These are phyloP conservation scores for Zaprionus ghesquierei DNA, from an alignment of 1,140 invertebrate genomes.

Conservation along the genomic window DNA sequence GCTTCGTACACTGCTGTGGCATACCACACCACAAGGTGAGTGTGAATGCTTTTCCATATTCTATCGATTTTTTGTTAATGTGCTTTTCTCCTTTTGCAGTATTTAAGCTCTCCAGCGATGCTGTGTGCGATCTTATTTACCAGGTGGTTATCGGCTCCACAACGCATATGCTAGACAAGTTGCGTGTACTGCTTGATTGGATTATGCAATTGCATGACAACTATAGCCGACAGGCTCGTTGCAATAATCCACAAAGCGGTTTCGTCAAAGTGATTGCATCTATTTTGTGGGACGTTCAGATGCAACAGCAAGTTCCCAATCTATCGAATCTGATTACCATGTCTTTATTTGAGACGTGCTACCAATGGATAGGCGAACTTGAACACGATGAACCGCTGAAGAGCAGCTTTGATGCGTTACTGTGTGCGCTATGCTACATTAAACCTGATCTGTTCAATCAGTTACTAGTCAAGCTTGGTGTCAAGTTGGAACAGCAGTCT, in stretches of 20 bases:
- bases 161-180: slow-evolving; percentile 83
- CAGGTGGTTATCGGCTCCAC: slow-evolving; percentile 87
- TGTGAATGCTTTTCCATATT: background rate
- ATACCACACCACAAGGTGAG: slow-evolving; percentile 82
- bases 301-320: slow-evolving; percentile 85
- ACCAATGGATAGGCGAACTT: slow-evolving; percentile 89
- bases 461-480: slow-evolving; percentile 89
- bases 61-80: background rate
- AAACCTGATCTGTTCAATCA: slow-evolving; percentile 89
- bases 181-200: slow-evolving; percentile 75
- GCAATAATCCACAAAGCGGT: slow-evolving; percentile 80
- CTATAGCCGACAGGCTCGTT: slow-evolving; percentile 63
- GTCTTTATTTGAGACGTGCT: slow-evolving; percentile 89
- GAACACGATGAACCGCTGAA: slow-evolving; percentile 88
- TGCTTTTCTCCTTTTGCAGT: slow-evolving; percentile 33
- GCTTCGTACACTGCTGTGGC: slow-evolving; percentile 86
- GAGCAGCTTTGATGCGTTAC: slow-evolving; percentile 87
- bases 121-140: slow-evolving; percentile 91
- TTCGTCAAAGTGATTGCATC: slow-evolving; percentile 87
- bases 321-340: slow-evolving; percentile 87
- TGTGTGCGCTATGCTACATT: slow-evolving; percentile 93
- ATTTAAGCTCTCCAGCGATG: slow-evolving; percentile 84
- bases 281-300: slow-evolving; percentile 91
- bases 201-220: slow-evolving; percentile 72
- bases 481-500: slow-evolving; percentile 83